These are phyloP conservation scores for Rallus crepitans DNA, from an alignment of 2,797 vertebrate species.

Conservation along the genomic window DNA sequence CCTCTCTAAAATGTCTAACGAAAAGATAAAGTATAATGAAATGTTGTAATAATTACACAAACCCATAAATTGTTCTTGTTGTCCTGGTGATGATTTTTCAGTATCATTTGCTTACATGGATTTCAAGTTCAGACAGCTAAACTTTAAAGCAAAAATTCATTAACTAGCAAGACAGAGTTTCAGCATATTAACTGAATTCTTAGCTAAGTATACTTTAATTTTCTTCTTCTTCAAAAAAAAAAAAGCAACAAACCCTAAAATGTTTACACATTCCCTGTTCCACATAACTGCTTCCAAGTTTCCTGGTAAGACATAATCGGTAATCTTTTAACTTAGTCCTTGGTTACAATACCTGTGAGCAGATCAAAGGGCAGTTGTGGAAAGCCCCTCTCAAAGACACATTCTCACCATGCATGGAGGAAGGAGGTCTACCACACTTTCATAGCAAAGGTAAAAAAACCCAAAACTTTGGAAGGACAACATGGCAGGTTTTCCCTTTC, in stretches of 20 bases:
- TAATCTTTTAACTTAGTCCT: constrained; percentile 27
- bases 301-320: background rate
- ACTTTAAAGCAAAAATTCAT: background rate
- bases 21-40: background rate
- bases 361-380: background rate
- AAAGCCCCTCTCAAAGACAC: background rate
- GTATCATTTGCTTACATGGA: background rate
- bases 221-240: background rate
- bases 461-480: background rate
- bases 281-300: background rate
- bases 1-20: background rate
- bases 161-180: background rate
- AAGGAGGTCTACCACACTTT: background rate
- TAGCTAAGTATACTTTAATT: background rate
- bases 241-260: background rate
- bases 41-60: background rate
- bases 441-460: background rate
- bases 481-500: background rate
- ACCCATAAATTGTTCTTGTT: background rate
- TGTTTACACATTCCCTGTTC: background rate
- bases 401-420: fast-evolving
- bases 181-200: background rate
- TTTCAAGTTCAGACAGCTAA: background rate
- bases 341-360: background rate
- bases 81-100: background rate